phyloP scores from a whole-genome alignment of 2,113 vertebrate genomes.

The Cynocephalus volans region DNA sequence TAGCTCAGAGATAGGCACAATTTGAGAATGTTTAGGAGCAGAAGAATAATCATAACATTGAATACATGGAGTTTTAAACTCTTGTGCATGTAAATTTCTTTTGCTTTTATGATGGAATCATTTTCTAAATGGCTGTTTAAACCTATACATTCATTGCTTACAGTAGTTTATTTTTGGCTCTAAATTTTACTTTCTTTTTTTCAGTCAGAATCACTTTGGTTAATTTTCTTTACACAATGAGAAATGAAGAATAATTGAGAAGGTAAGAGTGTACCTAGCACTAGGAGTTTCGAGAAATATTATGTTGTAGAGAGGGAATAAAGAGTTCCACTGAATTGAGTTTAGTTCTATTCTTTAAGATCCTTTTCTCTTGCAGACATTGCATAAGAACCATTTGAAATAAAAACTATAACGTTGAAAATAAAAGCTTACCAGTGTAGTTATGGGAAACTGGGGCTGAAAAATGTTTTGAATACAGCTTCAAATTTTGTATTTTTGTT shows the following conservation, averaged over 20 bases:
- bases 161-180: constrained; percentile 50
- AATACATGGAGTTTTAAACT: constrained; percentile 33
- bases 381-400: constrained; percentile 66
- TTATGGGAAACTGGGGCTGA: constrained; percentile 44
- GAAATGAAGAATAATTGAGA: constrained; percentile 65
- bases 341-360: constrained; percentile 56
- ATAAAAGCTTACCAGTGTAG: constrained; percentile 46
- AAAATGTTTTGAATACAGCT: constrained; percentile 66
- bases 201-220: constrained; percentile 55
- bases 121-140: constrained; percentile 67
- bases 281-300: constrained; percentile 39
- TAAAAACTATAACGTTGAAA: constrained; percentile 70
- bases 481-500: constrained; percentile 60
- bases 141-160: constrained; percentile 31
- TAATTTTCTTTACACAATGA: constrained; percentile 72
- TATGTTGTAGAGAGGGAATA: constrained; percentile 41
- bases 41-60: neutral
- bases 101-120: constrained; percentile 53
- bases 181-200: constrained; percentile 42
- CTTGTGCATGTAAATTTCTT: constrained; percentile 50
- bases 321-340: constrained; percentile 60
- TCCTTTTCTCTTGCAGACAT: constrained; percentile 49
- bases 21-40: constrained; percentile 46
- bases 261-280: neutral
- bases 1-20: constrained; percentile 38